These are phyloP conservation scores for Amphipoea lucens DNA, from an alignment of 2,888 invertebrate genomes.

Conservation along the genomic window DNA sequence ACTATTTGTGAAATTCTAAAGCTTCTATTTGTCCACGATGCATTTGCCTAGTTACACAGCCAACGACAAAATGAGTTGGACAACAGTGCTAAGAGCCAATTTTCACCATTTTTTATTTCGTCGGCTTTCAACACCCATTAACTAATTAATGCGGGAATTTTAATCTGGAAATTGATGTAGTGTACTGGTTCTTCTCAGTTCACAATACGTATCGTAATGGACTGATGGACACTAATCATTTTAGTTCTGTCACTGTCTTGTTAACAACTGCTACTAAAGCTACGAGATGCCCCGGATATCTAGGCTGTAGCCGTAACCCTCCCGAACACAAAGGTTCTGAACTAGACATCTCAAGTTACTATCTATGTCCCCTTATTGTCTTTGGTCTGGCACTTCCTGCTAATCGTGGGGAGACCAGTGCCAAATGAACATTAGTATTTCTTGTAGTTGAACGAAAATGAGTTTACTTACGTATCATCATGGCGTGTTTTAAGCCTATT, in stretches of 20 bases:
- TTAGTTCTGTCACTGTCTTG: conserved; percentile 8
- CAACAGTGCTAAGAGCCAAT: conserved; percentile 52
- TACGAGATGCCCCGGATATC: conserved; percentile 16
- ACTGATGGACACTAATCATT: not conserved
- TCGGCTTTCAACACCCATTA: conserved; percentile 14
- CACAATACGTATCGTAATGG: not conserved
- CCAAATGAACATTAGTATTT: conserved; percentile 46
- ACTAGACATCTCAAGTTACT: conserved; percentile 25
- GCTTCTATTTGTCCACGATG: conserved; percentile 61
- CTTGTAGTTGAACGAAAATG: conserved; percentile 23
- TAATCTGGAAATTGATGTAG: not conserved
- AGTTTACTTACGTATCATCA: conserved; percentile 8
- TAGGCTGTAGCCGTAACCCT: not conserved
- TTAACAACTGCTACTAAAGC: conserved; percentile 1
- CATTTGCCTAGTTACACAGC: conserved; percentile 60
- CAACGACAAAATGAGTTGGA: conserved; percentile 58
- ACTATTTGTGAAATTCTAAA: conserved; percentile 65
- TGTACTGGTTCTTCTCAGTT: conserved; percentile 1
- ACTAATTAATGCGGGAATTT: conserved; percentile 5
- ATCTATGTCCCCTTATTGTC: conserved; percentile 34
- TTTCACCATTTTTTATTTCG: conserved; percentile 36
- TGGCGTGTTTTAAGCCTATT: conserved; percentile 20
- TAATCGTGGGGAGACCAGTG: conserved; percentile 31
- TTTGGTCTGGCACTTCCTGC: conserved; percentile 37
- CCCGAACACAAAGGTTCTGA: conserved; percentile 29